phyloP scores from a whole-genome alignment of 2,797 vertebrate species.

The Falco peregrinus region DNA sequence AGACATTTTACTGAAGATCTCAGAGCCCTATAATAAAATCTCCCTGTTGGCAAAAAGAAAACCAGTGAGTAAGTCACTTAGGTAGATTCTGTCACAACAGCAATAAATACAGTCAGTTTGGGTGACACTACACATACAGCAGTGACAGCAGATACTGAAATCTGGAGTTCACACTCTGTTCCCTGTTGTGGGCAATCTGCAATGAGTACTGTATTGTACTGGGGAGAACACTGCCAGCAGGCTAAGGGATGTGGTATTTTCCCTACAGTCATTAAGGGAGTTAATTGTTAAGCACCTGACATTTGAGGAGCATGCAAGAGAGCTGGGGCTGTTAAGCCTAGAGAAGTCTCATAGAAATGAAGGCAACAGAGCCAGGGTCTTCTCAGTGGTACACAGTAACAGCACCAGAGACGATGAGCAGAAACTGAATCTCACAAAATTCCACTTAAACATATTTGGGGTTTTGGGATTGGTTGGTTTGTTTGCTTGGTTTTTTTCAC shows the following conservation, averaged over 20 bases:
- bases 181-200: not conserved
- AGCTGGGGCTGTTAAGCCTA: not conserved
- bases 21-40: not conserved
- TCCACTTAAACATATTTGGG: not conserved
- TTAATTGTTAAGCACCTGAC: not conserved
- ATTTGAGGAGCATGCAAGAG: not conserved
- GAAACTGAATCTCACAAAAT: not conserved
- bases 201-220: not conserved
- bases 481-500: not conserved
- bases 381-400: not conserved
- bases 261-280: not conserved
- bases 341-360: not conserved
- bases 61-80: not conserved
- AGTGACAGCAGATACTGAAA: not conserved
- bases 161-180: not conserved
- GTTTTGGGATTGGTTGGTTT: accelerated
- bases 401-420: not conserved
- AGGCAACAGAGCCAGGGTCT: not conserved
- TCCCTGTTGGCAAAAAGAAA: not conserved
- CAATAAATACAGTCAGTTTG: not conserved
- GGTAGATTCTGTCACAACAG: not conserved
- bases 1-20: not conserved
- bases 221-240: not conserved
- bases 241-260: not conserved
- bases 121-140: not conserved